A percentile compares a stretch with the other conserved stretches of the same genome.
These are phyloP conservation scores for Fissipunctia ypsillon DNA, from an alignment of 2,888 invertebrate genomes.

Conservation along the genomic window DNA sequence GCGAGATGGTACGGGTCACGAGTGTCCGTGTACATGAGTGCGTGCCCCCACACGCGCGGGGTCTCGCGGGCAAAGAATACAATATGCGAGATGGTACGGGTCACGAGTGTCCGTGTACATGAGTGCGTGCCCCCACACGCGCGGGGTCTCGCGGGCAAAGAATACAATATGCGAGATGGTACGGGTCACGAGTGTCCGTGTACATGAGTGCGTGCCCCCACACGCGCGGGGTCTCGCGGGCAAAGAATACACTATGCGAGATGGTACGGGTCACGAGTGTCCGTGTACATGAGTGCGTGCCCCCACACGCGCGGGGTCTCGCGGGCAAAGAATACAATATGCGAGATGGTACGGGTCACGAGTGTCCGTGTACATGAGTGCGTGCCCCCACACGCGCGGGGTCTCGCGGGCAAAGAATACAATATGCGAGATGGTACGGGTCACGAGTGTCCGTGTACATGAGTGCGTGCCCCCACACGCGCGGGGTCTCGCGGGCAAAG, in stretches of 20 bases:
- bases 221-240: background rate
- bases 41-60: background rate
- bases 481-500: background rate
- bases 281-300: background rate
- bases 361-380: background rate
- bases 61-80: slow-evolving; percentile 12
- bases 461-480: background rate
- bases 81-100: background rate
- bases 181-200: background rate
- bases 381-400: background rate
- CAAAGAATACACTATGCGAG: slow-evolving; percentile 10
- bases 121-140: background rate
- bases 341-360: background rate
- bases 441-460: background rate
- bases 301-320: background rate
- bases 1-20: background rate
- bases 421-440: background rate
- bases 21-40: background rate
- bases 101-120: background rate
- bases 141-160: background rate
- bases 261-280: background rate
- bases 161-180: slow-evolving; percentile 2
- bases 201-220: background rate
- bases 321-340: slow-evolving; percentile 14
- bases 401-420: slow-evolving; percentile 12